Percentiles rank a stretch among this genome's conserved stretches.
Evolutionary conservation across 2,113 vertebrate genomes (phyloP).

Genomic region (Anhinga anhinga): DNA sequence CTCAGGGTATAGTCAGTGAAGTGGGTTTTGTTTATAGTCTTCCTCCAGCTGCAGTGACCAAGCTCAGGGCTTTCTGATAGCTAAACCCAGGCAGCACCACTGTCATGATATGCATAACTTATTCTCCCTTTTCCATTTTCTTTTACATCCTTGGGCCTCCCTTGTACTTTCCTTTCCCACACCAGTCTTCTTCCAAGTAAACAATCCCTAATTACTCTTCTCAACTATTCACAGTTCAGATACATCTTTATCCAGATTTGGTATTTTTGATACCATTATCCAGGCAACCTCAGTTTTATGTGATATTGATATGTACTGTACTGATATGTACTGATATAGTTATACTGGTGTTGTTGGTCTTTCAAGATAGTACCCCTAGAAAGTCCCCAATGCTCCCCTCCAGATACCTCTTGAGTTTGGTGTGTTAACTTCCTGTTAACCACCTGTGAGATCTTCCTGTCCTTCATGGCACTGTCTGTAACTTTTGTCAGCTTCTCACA

Average conservation of each 20-base stretch:
- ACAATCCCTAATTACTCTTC: background rate
- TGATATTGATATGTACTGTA: background rate
- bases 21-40: background rate
- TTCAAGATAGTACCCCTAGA: background rate
- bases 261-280: background rate
- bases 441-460: background rate
- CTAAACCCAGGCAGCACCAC: background rate
- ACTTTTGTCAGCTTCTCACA: background rate
- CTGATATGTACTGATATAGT: background rate
- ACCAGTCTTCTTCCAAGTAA: background rate
- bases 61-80: background rate
- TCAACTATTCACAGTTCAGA: background rate
- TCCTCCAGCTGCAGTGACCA: background rate
- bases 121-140: background rate
- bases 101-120: background rate
- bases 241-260: background rate
- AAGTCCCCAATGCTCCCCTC: fast-evolving
- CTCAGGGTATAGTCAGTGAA: background rate
- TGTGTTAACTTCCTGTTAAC: background rate
- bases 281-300: background rate
- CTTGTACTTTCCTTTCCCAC: background rate
- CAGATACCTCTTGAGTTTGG: background rate
- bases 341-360: background rate
- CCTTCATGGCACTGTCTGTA: background rate
- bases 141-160: background rate